Conservation (phyloP, 2,888 invertebrate genomes). For the Parelbella ahira region DNA sequence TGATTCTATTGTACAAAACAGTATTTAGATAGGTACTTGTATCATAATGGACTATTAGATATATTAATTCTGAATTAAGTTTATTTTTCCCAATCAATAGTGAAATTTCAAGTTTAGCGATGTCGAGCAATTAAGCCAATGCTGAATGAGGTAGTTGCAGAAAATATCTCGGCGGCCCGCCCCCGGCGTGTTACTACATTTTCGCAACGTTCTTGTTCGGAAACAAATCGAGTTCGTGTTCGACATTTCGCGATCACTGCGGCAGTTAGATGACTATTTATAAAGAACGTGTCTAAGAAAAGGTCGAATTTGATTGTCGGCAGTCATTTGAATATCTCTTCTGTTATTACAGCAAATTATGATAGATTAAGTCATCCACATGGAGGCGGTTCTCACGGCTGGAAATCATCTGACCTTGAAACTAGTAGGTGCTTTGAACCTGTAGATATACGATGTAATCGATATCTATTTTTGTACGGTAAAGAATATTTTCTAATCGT, state of each 20-base stretch:
- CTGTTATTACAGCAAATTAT: conserved; percentile 76
- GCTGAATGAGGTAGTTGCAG: no score
- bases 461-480: conserved; percentile 7
- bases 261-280: conserved; percentile 76
- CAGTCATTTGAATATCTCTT: conserved; percentile 76
- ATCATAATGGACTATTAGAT: not conserved
- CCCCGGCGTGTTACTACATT: conserved; percentile 61
- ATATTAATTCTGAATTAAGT: not conserved
- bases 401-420: conserved; percentile 70
- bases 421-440: conserved; percentile 50
- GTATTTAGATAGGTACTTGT: no score
- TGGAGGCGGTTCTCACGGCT: conserved; percentile 71
- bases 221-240: conserved; percentile 76
- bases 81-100: no score
- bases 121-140: no score
- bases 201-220: conserved; percentile 61
- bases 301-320: conserved; percentile 79
- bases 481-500: conserved; percentile 20
- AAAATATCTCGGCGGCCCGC: conserved; percentile 42
- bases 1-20: no score
- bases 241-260: conserved; percentile 75
- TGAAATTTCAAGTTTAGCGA: no score
- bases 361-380: conserved; percentile 73
- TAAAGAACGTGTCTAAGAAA: conserved; percentile 77
- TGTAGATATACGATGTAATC: conserved; percentile 17